Conservation (phyloP, 2,888 invertebrate genomes). For the Patella caerulea region DNA sequence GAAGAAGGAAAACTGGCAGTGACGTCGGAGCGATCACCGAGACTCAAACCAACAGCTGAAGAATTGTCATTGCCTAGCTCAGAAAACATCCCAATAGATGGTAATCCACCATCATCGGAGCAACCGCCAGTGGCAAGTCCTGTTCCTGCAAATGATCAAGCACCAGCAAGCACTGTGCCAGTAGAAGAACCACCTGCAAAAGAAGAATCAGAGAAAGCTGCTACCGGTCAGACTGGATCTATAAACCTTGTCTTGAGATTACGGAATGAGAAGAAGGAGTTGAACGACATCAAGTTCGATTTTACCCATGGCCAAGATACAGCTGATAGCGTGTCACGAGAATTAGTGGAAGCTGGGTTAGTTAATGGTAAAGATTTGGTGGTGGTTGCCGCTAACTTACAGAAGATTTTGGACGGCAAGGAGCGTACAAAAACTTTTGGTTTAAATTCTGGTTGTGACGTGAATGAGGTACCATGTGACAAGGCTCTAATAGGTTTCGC, state of each 20-base stretch:
- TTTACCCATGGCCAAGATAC: conserved; percentile 86
- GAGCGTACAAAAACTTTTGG: conserved; percentile 83
- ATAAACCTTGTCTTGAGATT: conserved; percentile 63
- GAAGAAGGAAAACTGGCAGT: conserved; percentile 57
- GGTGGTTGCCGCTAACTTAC: conserved; percentile 91
- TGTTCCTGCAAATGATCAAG: conserved; percentile 20
- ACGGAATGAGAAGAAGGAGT: conserved; percentile 87
- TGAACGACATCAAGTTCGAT: conserved; percentile 98
- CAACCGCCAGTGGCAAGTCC: conserved; percentile 25
- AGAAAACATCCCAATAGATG: conserved; percentile 14
- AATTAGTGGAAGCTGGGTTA: conserved; percentile 94
- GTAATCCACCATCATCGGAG: background rate
- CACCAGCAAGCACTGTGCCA: conserved; percentile 1
- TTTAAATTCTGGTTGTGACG: conserved; percentile 76
- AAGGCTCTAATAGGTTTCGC: conserved; percentile 96
- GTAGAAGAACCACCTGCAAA: conserved; percentile 16
- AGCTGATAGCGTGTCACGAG: conserved; percentile 91
- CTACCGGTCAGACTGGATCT: conserved; percentile 28
- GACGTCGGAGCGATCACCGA: conserved; percentile 48
- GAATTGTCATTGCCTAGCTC: conserved; percentile 6
- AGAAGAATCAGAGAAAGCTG: background rate
- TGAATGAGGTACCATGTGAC: conserved; percentile 91
- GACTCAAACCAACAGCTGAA: background rate
- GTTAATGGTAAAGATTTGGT: conserved; percentile 92
- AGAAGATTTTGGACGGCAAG: conserved; percentile 84